Base-by-base conservation (phyloP, 1,140 invertebrate genomes). In the Hirudo medicinalis region DNA sequence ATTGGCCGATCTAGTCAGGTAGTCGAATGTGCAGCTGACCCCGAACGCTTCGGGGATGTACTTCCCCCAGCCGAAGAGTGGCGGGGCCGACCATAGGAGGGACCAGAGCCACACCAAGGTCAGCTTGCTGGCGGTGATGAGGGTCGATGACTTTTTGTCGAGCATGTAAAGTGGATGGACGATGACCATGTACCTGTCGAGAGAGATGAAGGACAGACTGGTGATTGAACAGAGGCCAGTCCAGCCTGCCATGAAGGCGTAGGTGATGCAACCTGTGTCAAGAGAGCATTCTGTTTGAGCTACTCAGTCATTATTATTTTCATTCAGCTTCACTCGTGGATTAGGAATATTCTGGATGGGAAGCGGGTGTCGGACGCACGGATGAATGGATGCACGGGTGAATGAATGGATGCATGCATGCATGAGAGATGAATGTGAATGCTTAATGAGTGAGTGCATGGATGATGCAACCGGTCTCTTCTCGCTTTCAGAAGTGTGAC, bases 131-230 rank as follows among this genome's bases (percentile, higher is more conserved):
- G 89, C 76, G 11, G 89, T 88, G 60, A 84, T 83, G 32, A 86
- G 87, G 66, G 85, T 86, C 2, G 87, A 88, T 74, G 90, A 85
- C 27, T 67, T 27, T 63, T 63, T 75, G 9, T 57, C 25, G 19
- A 71, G 55, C 2, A 63, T 63, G 0, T 77, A 78, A 15, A 83
- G 75, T 0, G 84, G 83, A 57, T 80, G 78, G 5, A 91, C 89
- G 76, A 92, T 92, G 57, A 91, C 90, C 75, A 89, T 90, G 83
- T 91, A 92, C 72, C 90, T 83, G 78, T 92, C 90, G 71, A 90
- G 84, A 63, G 90, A 88, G 73, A 92, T 91, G 78, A 89, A 85
- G 0, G 88, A 88, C 88, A 91, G 89, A 4, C 88, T 87, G 88
- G 89, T 90, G 74, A 92, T 91, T 72, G 89, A 91, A 2, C 81